phyloP scores from a whole-genome alignment of 2,888 invertebrate species.

The Thelaira solivaga region DNA sequence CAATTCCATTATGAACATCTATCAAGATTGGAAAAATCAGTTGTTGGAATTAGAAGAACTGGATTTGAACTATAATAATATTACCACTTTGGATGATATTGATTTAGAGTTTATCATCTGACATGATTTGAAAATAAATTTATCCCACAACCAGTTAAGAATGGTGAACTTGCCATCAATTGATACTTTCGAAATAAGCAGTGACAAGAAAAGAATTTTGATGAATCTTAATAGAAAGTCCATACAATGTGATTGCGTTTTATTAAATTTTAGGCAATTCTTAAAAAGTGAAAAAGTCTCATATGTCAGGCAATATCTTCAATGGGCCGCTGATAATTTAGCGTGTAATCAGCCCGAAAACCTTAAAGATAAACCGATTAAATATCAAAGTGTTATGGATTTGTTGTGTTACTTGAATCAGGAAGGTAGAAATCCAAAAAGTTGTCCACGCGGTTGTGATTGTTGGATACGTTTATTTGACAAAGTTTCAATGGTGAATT shows the following conservation, averaged over 20 bases:
- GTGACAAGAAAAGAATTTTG: conserved; percentile 67
- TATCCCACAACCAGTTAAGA: conserved; percentile 79
- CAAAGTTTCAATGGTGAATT: conserved; percentile 79
- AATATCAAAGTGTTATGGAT: conserved; percentile 75
- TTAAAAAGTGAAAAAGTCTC: conserved; percentile 77
- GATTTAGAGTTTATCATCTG: conserved; percentile 74
- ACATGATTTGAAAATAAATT: conserved; percentile 76
- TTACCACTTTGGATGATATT: conserved; percentile 77
- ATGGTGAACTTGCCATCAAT: conserved; percentile 76
- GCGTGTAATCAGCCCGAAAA: conserved; percentile 75
- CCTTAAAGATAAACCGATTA: conserved; percentile 64
- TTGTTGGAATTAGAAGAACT: conserved; percentile 80
- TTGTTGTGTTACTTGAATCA: conserved; percentile 78
- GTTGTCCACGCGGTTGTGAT: conserved; percentile 79
- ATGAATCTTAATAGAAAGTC: conserved; percentile 81
- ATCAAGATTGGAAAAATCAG: conserved; percentile 82
- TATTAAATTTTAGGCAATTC: conserved; percentile 79
- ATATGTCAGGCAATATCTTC: conserved; percentile 73
- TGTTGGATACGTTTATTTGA: conserved; percentile 79
- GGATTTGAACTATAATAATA: conserved; percentile 82
- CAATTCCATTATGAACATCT: conserved; percentile 81
- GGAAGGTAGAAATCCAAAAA: conserved; percentile 66
- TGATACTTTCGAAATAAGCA: conserved; percentile 64
- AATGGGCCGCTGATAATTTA: conserved; percentile 76
- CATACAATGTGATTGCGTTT: conserved; percentile 80